Evolutionary conservation across 2,113 vertebrate species (phyloP).

Genomic region (Centropus bengalensis): DNA sequence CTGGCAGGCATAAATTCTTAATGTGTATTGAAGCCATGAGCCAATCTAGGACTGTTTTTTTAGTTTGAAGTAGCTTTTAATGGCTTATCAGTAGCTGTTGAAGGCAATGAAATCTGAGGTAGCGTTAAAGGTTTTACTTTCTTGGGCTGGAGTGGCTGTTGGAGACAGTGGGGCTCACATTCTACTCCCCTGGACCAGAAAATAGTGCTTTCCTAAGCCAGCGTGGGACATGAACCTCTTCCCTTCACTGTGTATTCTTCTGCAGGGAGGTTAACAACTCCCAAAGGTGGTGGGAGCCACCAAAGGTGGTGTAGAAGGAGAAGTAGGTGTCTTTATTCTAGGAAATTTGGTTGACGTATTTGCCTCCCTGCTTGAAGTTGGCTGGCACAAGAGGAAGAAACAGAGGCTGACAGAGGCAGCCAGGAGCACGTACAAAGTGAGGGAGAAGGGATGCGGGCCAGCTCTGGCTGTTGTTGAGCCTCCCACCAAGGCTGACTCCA

Average conservation of each 20-base stretch:
- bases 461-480: neutral
- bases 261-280: neutral
- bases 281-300: neutral
- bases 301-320: neutral
- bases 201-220: neutral
- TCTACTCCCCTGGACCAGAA: neutral
- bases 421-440: neutral
- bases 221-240: neutral
- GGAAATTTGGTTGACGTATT: slow-evolving; percentile 31
- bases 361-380: neutral
- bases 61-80: slow-evolving; percentile 17
- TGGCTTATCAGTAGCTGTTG: slow-evolving; percentile 13
- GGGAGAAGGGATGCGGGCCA: neutral
- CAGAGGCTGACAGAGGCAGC: neutral
- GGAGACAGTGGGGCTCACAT: neutral
- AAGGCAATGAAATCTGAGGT: neutral
- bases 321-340: neutral
- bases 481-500: neutral
- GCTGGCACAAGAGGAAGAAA: neutral
- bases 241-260: neutral
- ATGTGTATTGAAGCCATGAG: slow-evolving; percentile 42
- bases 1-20: slow-evolving; percentile 60
- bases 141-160: neutral
- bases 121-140: neutral
- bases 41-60: slow-evolving; percentile 39